Evolutionary conservation across 2,888 invertebrate genomes (phyloP), one percentile per base, ranked within the genome.

Genomic region (Temnothorax rugatulus): DNA sequence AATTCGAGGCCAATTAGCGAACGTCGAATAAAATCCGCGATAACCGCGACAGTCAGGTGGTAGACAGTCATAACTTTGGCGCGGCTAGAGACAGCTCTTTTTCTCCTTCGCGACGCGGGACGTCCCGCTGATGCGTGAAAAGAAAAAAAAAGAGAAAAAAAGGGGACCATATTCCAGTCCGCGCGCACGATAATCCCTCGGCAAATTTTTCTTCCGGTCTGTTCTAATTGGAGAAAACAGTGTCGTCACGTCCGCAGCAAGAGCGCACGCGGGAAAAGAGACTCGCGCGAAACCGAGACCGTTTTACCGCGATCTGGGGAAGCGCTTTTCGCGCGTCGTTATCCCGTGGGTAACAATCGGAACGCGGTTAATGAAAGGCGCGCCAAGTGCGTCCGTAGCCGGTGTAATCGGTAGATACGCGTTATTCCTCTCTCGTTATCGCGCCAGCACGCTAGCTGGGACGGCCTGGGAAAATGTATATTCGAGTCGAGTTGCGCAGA

Each of bases 1-100:
- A 85, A 87, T 84, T 83, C 66, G 76, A 77, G 83, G 52, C 76
- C 85, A 88, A 88, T 88, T 88, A 88, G 77, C 66, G 83, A 64
- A 73, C 21, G 83, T 75, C 82, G 73, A 84, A 88, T 85, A 79
- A 82, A 86, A 86, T 85, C 63, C 47, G 54, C 75, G 79, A 63
- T 61, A 82, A 75, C 47, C 76, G 61, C 41, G 63, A 15, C 54
- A 7, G 21, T 2, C 61, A n/a, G 47, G 11, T 4, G 50, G 29
- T 13, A 18, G 18, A 25, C 18, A 5, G 13, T 59, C 61, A 13
- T 38, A 64, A 41, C 47, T 57, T 44, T 15, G 29, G 25, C 44
- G 7, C 47, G 13, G 29, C 29, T 38, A 34, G 34, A 59, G n/a
- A 21, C 41, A 4, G 41, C 29, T 73, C 29, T 73, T 54, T 76